These are phyloP conservation scores for Chloromyia formosa DNA, from an alignment of 2,888 invertebrate genomes.

Conservation along the genomic window DNA sequence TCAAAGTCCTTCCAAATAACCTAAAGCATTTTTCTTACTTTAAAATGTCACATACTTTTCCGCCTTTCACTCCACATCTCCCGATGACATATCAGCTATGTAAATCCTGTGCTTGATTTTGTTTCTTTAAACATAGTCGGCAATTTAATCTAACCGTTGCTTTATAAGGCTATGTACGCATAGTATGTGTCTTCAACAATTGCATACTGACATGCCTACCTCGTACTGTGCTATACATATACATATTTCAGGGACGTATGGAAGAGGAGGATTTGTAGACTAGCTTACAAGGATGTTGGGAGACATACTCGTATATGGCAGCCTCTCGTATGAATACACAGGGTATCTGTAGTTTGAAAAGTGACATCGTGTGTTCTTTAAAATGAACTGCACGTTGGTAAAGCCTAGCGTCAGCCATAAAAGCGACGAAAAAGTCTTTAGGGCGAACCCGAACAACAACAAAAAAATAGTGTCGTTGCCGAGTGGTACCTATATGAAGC, in stretches of 20 bases:
- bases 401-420: background rate
- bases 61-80: slow-evolving; percentile 25
- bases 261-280: too few species aligned
- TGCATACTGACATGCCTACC: background rate
- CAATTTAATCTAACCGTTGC: too few species aligned
- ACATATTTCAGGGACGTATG: background rate
- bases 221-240: background rate
- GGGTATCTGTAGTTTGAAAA: too few species aligned
- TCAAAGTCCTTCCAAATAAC: slow-evolving; percentile 33
- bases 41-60: slow-evolving; percentile 31
- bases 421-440: background rate
- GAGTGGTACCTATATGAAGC: background rate
- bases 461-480: background rate
- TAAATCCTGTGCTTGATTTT: slow-evolving; percentile 29
- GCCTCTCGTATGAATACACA: too few species aligned
- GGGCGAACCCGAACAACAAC: background rate
- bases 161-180: too few species aligned
- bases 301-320: too few species aligned
- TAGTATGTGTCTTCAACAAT: too few species aligned
- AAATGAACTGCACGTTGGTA: slow-evolving; percentile 9
- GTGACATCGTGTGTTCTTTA: background rate
- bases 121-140: background rate
- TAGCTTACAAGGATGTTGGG: too few species aligned
- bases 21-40: slow-evolving; percentile 31
- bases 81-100: slow-evolving; percentile 28